Percentiles rank a stretch among this genome's conserved stretches.
Evolutionary conservation across 2,888 invertebrate genomes (phyloP).

Genomic region (Dusona sp.): DNA sequence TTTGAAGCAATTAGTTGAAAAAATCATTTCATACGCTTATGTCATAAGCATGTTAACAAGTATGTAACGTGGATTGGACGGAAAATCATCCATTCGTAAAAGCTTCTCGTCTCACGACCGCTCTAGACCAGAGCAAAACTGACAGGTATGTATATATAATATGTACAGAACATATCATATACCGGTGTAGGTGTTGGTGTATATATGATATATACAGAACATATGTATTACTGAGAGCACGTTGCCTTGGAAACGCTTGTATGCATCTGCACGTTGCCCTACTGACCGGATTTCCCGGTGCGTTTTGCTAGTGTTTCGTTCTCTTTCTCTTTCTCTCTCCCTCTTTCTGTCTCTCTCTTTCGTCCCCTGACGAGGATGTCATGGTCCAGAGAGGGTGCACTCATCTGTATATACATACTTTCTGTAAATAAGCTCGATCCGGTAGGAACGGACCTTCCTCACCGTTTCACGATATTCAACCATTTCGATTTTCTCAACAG

Average conservation of each 20-base stretch:
- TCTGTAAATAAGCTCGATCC: conserved; percentile 14
- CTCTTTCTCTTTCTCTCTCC: conserved; percentile 20
- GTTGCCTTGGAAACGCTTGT: conserved; percentile 75
- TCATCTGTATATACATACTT: conserved; percentile 3
- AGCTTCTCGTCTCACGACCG: conserved; percentile 52
- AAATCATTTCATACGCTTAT: background rate
- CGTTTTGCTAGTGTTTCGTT: conserved; percentile 58
- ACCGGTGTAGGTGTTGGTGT: no score
- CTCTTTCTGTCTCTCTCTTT: conserved; percentile 17
- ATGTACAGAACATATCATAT: no score
- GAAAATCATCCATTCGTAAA: conserved; percentile 53
- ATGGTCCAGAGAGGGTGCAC: conserved; percentile 18
- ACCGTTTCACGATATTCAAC: conserved; percentile 28
- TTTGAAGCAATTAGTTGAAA: background rate
- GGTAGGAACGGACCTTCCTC: conserved; percentile 5
- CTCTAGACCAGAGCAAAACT: conserved; percentile 49
- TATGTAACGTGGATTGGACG: conserved; percentile 27
- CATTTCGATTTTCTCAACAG: conserved; percentile 25
- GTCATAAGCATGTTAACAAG: background rate
- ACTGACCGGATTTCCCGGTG: conserved; percentile 78
- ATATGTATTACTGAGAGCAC: conserved; percentile 32
- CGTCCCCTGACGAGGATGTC: background rate
- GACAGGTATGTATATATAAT: conserved; percentile 40
- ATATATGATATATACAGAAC: background rate
- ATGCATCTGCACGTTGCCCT: conserved; percentile 78